Evolutionary conservation across 2,113 vertebrate species (phyloP), one percentile per base, ranked within the genome.

Genomic region (Phyllostomus hastatus): DNA sequence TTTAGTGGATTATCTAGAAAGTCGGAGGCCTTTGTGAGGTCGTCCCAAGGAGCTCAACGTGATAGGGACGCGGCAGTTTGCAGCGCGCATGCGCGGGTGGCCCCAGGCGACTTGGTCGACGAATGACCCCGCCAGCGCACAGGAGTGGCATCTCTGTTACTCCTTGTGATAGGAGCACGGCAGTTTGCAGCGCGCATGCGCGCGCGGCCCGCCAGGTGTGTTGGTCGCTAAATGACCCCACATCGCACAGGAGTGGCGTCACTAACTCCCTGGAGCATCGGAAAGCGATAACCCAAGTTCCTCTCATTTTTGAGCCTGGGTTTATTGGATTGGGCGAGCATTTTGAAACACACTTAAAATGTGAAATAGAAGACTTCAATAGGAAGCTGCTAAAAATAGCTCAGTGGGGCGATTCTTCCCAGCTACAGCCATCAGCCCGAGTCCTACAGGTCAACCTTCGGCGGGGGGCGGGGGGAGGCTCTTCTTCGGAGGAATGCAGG

Each of bases 311-410:
- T 84, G 80, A 70, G 46, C 43, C 75, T 73, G n/a, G 22, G 48
- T 83, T 83, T 95, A 90, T 95, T 88, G 67, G 31, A n/a, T 95
- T 88, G 81, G 88, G 94, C 76, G 72, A 31, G 61, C 87, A 73
- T 76, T 85, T 66, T 41, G 66, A 66, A 95, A 95, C 83, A 83
- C 93, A 88, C 61, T 91, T 54, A 73, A 96, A 79, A 91, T 35
- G 64, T 66, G 76, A 83, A 88, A 28, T 59, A 2, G 14, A 66
- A 94, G 64, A 41, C 88, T 80, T 76, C 28, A 48, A 67, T 81
- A 24, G 69, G 31, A 64, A 76, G 59, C 84, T 95, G 59, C 84
- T 94, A 89, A 96, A 91, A 95, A 72, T 72, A 95, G 50, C 61
- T 0, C 1, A 43, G 33, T 20, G 41, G 31, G 54, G 2, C 26